Base-by-base conservation (phyloP, 2,113 vertebrate species). In the Pteruthius melanotis region DNA sequence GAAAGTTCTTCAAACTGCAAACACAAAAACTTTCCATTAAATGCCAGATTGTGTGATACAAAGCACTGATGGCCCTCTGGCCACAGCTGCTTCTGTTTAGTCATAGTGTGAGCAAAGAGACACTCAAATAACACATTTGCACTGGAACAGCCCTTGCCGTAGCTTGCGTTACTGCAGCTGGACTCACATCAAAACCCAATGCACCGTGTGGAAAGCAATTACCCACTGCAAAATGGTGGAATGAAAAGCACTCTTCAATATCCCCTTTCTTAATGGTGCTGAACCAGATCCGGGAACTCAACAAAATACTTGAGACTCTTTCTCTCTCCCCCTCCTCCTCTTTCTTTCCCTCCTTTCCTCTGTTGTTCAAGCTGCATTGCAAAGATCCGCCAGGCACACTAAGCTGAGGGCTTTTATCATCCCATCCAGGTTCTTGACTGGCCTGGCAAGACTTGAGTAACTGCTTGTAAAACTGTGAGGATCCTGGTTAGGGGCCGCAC, bases 1-100 rank as follows among this genome's bases (percentile, higher is more conserved):
- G 97, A 81, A 95, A 75, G 30, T 63, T 93, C 90, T 95, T 96
- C 78, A 91, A 94, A 76, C 89, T 93, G 94, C 97, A 96, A 87
- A 75, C 47, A 94, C 2, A 4, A 97, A 97, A 97, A 96, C 92
- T 97, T 98, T 96, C 96, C 97, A 91, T 97, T 95, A 96, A 98
- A 95, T 94, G 35, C 63, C 96, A 97, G 92, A 97, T 93, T 97
- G 91, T 96, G 95, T 97, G 97, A 97, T 95, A 96, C 68, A 95
- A 95, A 95, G 93, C 86, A 68, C 69, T 97, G 97, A 96, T 96
- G 95, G 91, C 96, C 94, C 96, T 95, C 96, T 94, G 97, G 95
- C 95, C 98, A 96, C 98, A 98, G 98, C 98, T 98, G 98, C 98
- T 98, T 96, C 96, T 96, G 77, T 97, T 98, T 98, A 98, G 98